phyloP scores from a whole-genome alignment of 2,888 invertebrate genomes.

The Hartigia nigra region DNA sequence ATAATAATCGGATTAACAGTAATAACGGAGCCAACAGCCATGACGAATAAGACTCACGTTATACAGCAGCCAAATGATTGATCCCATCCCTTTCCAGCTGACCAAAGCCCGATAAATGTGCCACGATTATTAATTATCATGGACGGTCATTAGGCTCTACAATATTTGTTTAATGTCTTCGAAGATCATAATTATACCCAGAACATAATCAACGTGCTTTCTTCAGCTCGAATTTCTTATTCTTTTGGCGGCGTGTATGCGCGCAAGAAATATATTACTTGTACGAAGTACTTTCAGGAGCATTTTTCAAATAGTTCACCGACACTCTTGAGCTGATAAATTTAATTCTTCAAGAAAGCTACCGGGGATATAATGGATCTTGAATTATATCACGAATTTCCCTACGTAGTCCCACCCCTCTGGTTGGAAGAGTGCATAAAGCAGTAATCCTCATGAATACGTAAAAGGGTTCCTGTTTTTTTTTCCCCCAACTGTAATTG shows the following conservation, averaged over 20 bases:
- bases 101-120: conserved; percentile 1
- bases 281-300: not conserved
- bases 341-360: not conserved
- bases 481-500: conserved; percentile 45
- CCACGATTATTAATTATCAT: conserved; percentile 4
- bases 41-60: not conserved
- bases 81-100: not conserved
- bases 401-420: not conserved
- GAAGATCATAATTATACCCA: conserved; percentile 2
- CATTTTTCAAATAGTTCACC: not conserved
- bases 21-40: not conserved
- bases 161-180: conserved; percentile 9
- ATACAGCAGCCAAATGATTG: not conserved
- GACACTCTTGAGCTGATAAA: not conserved
- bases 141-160: conserved; percentile 3
- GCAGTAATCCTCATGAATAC: conserved; percentile 19
- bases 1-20: conserved; percentile 2
- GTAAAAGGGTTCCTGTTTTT: conserved; percentile 20
- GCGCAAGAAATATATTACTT: not conserved
- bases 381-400: not conserved
- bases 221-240: not conserved
- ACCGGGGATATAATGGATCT: not conserved
- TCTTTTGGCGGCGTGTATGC: not conserved
- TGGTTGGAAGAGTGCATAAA: not conserved
- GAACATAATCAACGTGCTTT: conserved; percentile 1